Base-by-base conservation (phyloP, 35 echinoderm and acorn worm genomes). In the Apostichopus japonicus region DNA sequence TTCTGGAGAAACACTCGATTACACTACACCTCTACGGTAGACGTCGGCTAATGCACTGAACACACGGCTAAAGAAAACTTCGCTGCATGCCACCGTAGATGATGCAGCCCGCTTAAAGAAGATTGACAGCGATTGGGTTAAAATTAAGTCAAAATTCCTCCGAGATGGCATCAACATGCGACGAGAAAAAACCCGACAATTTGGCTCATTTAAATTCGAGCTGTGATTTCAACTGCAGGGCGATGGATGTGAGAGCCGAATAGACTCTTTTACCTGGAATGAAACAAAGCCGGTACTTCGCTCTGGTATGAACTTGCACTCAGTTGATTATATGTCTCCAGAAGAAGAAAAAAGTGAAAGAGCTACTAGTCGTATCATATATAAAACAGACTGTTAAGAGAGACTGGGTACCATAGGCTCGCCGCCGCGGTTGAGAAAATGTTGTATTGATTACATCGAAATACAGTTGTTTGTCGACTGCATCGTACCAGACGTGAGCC, bases 81-180 rank as follows among this genome's bases (percentile, higher is more conserved):
- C 16, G n/a, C 71, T 75, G 71, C 17, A n/a, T 44, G 33, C 33
- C 33, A 44, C 33, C 2, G 33, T 4, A 24, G 15, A 75, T 19
- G 7, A 75, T 75, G 71, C 71, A 75, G 22, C n/a, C n/a, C 57
- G 56, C 54, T 11, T 55, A 58, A 55, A 84, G 23, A 80, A 84
- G 81, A 84, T 84, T 84, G 81, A 59, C 81, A 84, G 81, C 23
- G 54, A 58, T 23, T 55, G 21, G 56, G 81, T 23, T 58, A 84
- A 84, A 83, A 84, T 84, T 58, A 84, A 58, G 81, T 58, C 81
- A 84, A 84, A 80, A 84, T 84, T 84, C 81, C 81, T 84, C 5
- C 54, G 81, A 84, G 81, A 84, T 84, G 53, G 54, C 53, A 19
- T 57, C 17, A 14, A 75, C 15, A 14, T 15, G 11, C 11, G 8